Percentiles rank a stretch among this genome's conserved stretches.
phyloP scores from a whole-genome alignment of 1,140 invertebrate species.

The Rhagoletis pomonella region DNA sequence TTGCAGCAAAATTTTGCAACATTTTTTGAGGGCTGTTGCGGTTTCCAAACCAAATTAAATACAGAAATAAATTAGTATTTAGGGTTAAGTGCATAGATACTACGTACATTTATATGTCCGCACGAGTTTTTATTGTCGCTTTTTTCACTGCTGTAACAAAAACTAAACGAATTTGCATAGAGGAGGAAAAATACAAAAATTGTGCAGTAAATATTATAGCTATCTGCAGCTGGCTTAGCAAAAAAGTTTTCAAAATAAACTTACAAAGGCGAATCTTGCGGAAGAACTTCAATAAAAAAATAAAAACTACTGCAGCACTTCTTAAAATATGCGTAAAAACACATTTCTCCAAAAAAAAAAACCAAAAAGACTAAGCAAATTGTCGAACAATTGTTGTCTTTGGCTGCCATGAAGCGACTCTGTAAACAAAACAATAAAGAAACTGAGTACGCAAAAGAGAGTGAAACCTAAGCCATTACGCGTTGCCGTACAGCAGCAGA shows the following conservation, averaged over 20 bases:
- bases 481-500: background rate
- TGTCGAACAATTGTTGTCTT: background rate
- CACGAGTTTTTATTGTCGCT: no score
- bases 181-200: background rate
- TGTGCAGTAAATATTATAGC: background rate
- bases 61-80: no score
- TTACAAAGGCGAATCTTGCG: background rate
- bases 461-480: background rate
- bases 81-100: no score
- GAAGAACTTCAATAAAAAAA: background rate
- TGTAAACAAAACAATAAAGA: slow-evolving; percentile 24
- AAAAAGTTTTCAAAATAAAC: background rate
- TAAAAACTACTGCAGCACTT: background rate
- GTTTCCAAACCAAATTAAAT: no score
- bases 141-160: background rate
- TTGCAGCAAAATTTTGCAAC: no score
- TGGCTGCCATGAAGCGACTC: background rate
- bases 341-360: background rate
- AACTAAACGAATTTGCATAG: slow-evolving; percentile 4
- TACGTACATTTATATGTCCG: no score
- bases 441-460: background rate
- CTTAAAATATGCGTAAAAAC: no score
- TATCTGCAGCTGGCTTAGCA: background rate
- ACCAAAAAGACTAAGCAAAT: background rate
- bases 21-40: no score